Evolutionary conservation across 2,888 invertebrate species (phyloP).

Genomic region (Sepioteuthis lessoniana): DNA sequence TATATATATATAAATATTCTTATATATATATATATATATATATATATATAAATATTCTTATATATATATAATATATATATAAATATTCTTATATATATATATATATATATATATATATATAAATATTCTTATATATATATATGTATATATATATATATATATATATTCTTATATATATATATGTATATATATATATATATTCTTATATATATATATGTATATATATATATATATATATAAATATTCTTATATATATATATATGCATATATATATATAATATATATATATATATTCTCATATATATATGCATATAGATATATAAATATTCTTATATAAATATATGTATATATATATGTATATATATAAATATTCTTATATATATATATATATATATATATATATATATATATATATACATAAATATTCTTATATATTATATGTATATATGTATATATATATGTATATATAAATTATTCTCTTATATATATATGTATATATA

Average conservation of each 20-base stretch:
- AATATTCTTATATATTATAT: too few species aligned
- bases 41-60: neutral
- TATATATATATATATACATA: too few species aligned
- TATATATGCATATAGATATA: too few species aligned
- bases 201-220: neutral
- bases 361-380: too few species aligned
- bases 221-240: neutral
- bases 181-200: neutral
- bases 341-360: too few species aligned
- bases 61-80: neutral
- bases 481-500: too few species aligned
- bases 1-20: neutral
- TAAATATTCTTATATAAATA: too few species aligned
- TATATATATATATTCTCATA: too few species aligned
- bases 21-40: neutral
- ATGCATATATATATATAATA: slow-evolving; percentile 1
- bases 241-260: neutral
- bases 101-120: neutral
- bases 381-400: too few species aligned
- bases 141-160: neutral
- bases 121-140: neutral
- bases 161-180: neutral
- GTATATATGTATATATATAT: too few species aligned
- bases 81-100: slow-evolving; percentile 24
- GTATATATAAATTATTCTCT: too few species aligned